These are phyloP conservation scores for Alaudala cheleensis DNA, from an alignment of 2,113 vertebrate genomes.

Conservation along the genomic window DNA sequence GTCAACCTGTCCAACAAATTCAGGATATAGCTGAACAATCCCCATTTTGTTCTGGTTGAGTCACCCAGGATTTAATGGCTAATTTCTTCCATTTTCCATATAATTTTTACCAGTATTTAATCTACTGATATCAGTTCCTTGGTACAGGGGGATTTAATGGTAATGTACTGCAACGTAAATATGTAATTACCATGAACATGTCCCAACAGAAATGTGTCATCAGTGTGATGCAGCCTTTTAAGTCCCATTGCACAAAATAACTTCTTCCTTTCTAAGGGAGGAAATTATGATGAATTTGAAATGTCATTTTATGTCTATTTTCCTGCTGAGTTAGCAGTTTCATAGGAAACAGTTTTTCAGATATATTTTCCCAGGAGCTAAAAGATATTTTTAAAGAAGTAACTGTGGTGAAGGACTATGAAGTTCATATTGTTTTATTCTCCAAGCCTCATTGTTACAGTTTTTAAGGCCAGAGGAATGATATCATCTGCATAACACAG, in stretches of 20 bases:
- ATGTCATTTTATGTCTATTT: neutral
- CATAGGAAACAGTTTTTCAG: neutral
- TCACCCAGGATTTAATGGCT: neutral
- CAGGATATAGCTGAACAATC: neutral
- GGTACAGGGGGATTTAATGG: neutral
- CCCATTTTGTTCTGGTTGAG: neutral
- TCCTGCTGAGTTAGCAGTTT: neutral
- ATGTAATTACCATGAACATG: neutral
- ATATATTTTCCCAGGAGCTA: neutral
- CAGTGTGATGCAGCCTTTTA: neutral
- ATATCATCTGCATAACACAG: neutral
- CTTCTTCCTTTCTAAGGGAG: neutral
- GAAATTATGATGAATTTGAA: neutral
- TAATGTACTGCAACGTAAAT: neutral
- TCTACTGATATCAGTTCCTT: neutral
- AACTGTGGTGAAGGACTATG: neutral
- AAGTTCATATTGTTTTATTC: neutral
- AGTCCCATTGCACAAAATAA: neutral
- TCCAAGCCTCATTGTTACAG: neutral
- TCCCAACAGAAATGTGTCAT: neutral
- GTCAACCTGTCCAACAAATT: neutral
- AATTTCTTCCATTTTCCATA: neutral
- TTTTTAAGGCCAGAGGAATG: neutral
- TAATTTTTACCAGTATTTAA: neutral
- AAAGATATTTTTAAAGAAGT: neutral